Conservation (phyloP, 2,797 vertebrate genomes). For the Hydrophis major region DNA sequence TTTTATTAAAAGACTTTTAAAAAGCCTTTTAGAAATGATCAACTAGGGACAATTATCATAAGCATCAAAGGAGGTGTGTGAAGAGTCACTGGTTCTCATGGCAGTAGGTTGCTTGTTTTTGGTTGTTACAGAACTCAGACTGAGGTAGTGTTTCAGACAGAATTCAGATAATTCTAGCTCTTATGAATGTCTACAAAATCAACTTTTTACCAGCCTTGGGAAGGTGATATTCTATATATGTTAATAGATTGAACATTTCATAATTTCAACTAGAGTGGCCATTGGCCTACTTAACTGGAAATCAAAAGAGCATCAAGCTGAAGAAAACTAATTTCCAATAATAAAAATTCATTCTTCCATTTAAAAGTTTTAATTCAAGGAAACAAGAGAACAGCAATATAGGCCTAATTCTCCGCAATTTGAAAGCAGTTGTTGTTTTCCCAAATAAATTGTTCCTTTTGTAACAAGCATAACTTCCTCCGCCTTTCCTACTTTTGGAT, state of each 20-base stretch:
- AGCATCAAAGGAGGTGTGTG: not conserved
- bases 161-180: conserved; percentile 1
- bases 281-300: not conserved
- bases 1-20: not conserved
- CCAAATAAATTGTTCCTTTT: conserved; percentile 40
- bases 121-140: not conserved
- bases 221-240: not conserved
- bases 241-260: not conserved
- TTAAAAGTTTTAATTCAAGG: not conserved
- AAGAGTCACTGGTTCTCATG: not conserved
- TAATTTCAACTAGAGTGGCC: not conserved
- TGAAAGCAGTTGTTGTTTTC: conserved; percentile 25
- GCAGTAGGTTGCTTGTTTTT: not conserved
- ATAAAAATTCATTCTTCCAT: not conserved
- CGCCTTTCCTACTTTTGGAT: conserved; percentile 38
- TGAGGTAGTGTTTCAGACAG: not conserved
- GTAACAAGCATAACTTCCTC: conserved; percentile 23
- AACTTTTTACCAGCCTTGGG: not conserved
- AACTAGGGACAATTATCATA: not conserved
- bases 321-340: not conserved
- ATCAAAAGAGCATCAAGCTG: not conserved
- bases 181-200: not conserved
- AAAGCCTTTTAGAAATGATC: not conserved
- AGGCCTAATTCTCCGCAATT: conserved; percentile 7
- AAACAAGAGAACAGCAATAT: not conserved